Conservation (phyloP, 2,797 vertebrate genomes). For the Eulemur rubriventer region DNA sequence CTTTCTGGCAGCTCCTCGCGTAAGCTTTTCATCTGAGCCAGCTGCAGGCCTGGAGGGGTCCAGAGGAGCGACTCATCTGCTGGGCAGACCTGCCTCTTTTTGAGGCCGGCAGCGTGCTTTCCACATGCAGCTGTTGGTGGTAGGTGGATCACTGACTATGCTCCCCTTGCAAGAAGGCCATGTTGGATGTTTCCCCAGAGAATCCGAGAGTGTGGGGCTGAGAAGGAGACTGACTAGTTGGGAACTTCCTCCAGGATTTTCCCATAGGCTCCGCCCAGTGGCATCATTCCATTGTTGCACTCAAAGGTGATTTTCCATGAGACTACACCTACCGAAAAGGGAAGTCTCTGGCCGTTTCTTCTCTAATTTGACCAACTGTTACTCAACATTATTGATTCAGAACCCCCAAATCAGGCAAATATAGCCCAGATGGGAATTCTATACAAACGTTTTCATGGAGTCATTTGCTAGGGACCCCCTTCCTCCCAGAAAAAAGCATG, state of each 20-base stretch:
- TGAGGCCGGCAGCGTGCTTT: background rate
- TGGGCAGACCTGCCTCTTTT: background rate
- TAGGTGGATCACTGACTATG: background rate
- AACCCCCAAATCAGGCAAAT: background rate
- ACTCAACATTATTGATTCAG: background rate
- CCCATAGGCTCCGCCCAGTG: background rate
- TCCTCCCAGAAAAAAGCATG: background rate
- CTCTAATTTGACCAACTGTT: background rate
- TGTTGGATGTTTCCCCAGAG: background rate
- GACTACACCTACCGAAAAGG: background rate
- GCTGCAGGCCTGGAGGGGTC: background rate
- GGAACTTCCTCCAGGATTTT: conserved; percentile 25
- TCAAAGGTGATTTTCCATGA: conserved; percentile 50
- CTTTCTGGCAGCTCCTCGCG: background rate
- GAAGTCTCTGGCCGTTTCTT: background rate
- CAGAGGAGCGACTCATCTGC: background rate
- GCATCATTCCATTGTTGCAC: background rate
- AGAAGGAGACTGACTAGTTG: background rate
- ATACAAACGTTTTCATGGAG: background rate
- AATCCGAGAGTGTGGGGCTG: background rate
- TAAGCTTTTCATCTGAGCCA: background rate
- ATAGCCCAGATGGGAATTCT: background rate
- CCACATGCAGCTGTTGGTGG: background rate
- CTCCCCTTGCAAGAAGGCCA: background rate
- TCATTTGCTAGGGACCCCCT: background rate